Evolutionary conservation across 2,888 invertebrate species (phyloP).

Genomic region (Pristionchus exspectatus): DNA sequence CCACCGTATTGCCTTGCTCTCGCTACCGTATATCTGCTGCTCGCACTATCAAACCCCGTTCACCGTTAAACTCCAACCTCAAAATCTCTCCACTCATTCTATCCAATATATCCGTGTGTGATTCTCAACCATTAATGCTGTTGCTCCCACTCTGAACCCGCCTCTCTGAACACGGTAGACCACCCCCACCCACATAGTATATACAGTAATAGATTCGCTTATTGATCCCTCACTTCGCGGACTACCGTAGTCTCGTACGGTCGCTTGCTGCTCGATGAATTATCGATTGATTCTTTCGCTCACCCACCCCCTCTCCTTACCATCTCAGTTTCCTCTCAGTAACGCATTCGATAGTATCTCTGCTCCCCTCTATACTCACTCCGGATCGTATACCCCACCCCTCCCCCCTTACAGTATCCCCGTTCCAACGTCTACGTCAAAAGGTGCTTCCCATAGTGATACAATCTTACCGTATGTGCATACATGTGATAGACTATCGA

Average conservation of each 20-base stretch:
- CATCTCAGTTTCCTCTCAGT: constrained; percentile 27
- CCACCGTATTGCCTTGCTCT: constrained; percentile 48
- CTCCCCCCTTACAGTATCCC: constrained; percentile 32
- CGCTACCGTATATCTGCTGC: constrained; percentile 36
- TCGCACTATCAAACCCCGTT: background rate
- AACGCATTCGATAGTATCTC: constrained; percentile 37
- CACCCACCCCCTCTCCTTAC: constrained; percentile 11
- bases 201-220: constrained; percentile 18
- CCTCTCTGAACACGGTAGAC: background rate
- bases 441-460: constrained; percentile 44
- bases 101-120: constrained; percentile 35
- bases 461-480: constrained; percentile 25
- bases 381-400: background rate
- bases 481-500: constrained; percentile 35
- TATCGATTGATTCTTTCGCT: constrained; percentile 47
- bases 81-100: background rate
- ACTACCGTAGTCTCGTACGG: background rate
- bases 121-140: background rate
- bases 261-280: constrained; percentile 8
- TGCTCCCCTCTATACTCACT: background rate
- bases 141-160: background rate
- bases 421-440: constrained; percentile 29
- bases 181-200: background rate
- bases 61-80: background rate
- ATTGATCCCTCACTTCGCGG: background rate